Evolutionary conservation across 2,113 vertebrate species (phyloP), one percentile per base, ranked within the genome.

Genomic region (Morone chrysops): DNA sequence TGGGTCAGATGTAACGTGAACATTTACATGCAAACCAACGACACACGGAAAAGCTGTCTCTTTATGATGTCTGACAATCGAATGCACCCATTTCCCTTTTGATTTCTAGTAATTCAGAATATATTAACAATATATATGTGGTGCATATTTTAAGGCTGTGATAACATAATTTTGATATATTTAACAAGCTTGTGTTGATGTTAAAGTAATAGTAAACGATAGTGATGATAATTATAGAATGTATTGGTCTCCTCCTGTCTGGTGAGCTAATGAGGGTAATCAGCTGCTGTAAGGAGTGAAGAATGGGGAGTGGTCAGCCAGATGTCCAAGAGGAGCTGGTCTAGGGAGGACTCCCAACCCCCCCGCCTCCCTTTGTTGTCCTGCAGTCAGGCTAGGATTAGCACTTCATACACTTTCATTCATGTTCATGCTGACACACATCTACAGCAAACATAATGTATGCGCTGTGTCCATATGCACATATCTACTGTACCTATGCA

Each of bases 321-420:
- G 84, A 88, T 87, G 81, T 85, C 88, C 77, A 75, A 56, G 57
- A 31, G 57, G 18, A 67, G 31, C 67, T 62, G 41, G 40, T 70
- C 45, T 38, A 18, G 31, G 61, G 36, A 73, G 18, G 48, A 43
- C 43, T 31, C 31, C 31, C 31, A 31, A 31, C 31, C 31, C 31
- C 31, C 41, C 10, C 40, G 17, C 45, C 25, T 5, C 53, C 41
- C 45, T 48, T 80, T 75, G 45, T 75, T 84, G 8, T 77, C 45
- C 38, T 72, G 18, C 70, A 70, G 59, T 73, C 73, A 83, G 53
- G 50, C 18, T 62, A 47, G 73, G 62, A 71, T 38, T 41, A 45
- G 68, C 45, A 16, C 18, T 53, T 41, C 2, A 9, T 50, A 50
- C 31, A 38, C 25, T 31, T 9, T 17, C 18, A 77, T 43, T 31